Conservation (phyloP, 1,140 invertebrate species). For the Marisa cornuarietis region DNA sequence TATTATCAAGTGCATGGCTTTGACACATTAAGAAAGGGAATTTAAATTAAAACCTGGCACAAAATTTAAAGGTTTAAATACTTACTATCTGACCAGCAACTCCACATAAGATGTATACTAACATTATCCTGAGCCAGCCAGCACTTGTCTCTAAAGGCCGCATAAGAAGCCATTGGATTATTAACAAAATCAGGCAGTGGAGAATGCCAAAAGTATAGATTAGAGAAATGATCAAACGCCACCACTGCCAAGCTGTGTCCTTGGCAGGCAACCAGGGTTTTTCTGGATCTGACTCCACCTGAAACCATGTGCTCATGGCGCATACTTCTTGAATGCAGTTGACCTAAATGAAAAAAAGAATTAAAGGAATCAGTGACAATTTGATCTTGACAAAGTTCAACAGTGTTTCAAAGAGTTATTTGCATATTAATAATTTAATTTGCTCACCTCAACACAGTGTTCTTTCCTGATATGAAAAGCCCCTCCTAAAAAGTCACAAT, state of each 20-base stretch:
- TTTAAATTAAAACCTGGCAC: not conserved
- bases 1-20: not conserved
- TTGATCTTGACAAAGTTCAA: not conserved
- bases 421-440: not conserved
- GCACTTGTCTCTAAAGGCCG: slow-evolving; percentile 48
- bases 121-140: slow-evolving; percentile 53
- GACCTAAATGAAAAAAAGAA: slow-evolving; percentile 36
- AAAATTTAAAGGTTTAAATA: not conserved
- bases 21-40: not conserved
- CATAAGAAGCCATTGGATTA: slow-evolving; percentile 41
- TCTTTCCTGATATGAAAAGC: slow-evolving; percentile 38
- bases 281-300: slow-evolving; percentile 13
- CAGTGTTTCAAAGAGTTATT: not conserved
- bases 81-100: slow-evolving; percentile 49
- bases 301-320: slow-evolving; percentile 8
- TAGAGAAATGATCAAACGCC: slow-evolving; percentile 47
- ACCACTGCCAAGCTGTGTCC: slow-evolving; percentile 43
- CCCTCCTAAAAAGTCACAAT: slow-evolving; percentile 51
- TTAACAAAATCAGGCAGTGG: slow-evolving; percentile 40
- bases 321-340: slow-evolving; percentile 49
- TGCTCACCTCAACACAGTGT: slow-evolving; percentile 52
- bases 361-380: not conserved
- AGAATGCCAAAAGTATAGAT: slow-evolving; percentile 54
- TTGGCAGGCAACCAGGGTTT: slow-evolving; percentile 43
- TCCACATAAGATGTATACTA: slow-evolving; percentile 46